Evolutionary conservation across 2,888 invertebrate genomes (phyloP), one percentile per base, ranked within the genome.

Genomic region (Leptinotarsa juncta): DNA sequence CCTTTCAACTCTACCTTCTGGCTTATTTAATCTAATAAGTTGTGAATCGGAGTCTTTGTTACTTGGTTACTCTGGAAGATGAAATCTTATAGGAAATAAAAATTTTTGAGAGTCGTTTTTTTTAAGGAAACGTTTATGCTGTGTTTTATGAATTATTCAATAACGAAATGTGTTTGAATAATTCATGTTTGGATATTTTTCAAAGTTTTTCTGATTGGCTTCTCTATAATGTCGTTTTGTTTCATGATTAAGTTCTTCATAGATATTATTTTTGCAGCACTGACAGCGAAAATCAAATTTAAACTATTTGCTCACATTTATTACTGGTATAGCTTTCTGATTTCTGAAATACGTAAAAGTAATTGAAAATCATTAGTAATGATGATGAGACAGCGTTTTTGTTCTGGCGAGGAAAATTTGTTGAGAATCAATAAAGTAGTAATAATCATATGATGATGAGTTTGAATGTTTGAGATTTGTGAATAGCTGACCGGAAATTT

Each of bases 1-100:
- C 67, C 57, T 65, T 72, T 75, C 65, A 67, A 72, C 65, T 60
- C 48, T 70, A 66, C 72, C 72, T 75, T 70, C 67, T 75, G 69
- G 53, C 60, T 73, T 62, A 72, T 72, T 70, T 70, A 55, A 75
- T 73, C 70, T 75, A 67, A 72, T 67, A 73, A 70, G 67, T 67
- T 55, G 60, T 57, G 70, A 72, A 67, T 72, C 65, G 51, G 53
- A 50, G 57, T 60, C 70, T 70, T 66, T 62, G 57, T 69, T 57
- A 57, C 60, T 69, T n/a, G 32, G 42, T 57, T 20, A 69, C 57
- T 50, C 26, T 55, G 4, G 53, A 67, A 53, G 53, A 53, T 51
- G 51, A 67, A 53, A 67, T 67, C 16, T 67, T 62, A 42, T 62
- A 42, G 15, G 32, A n/a, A 32, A 62, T 42, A 26, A 26, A 32